A percentile compares a stretch with the other conserved stretches of the same genome.
These are phyloP conservation scores for Phoxinus phoxinus DNA, from an alignment of 2,113 vertebrate genomes.

Conservation along the genomic window DNA sequence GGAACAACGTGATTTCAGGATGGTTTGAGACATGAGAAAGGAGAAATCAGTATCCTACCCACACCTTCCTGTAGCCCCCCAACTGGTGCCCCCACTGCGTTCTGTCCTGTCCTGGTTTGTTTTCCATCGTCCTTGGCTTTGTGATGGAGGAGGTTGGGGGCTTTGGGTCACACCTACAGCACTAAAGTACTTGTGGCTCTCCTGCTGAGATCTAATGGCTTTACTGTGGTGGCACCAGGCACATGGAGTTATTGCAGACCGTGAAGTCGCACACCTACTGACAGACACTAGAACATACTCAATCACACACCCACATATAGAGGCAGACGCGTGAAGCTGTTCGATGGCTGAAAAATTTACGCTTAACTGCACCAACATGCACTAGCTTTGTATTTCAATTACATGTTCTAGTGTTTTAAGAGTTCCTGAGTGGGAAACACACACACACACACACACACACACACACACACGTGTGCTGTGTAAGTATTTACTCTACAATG, in stretches of 20 bases:
- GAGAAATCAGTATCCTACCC: constrained; percentile 65
- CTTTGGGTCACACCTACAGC: constrained; percentile 64
- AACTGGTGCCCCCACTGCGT: neutral
- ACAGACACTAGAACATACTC: constrained; percentile 19
- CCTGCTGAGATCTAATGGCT: constrained; percentile 66
- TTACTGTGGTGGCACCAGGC: constrained; percentile 57
- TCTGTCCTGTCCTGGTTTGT: constrained; percentile 30
- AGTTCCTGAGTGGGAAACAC: constrained; percentile 5
- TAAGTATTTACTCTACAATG: constrained; percentile 23
- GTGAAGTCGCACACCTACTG: neutral
- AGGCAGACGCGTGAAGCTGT: neutral
- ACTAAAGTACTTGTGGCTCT: constrained; percentile 67
- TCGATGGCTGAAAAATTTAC: neutral
- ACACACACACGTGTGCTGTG: neutral
- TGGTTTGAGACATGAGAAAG: constrained; percentile 37
- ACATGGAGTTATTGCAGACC: constrained; percentile 33
- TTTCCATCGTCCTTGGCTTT: constrained; percentile 32
- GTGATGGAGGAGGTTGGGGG: constrained; percentile 71
- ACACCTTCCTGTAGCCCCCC: constrained; percentile 43
- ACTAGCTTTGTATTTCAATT: constrained; percentile 14
- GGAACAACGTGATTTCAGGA: constrained; percentile 67
- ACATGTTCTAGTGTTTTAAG: constrained; percentile 14
- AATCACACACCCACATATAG: constrained; percentile 24
- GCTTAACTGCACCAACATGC: neutral
- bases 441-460: neutral